These are phyloP conservation scores for Callopanchax toddi DNA, from an alignment of 2,113 vertebrate species.

Conservation along the genomic window DNA sequence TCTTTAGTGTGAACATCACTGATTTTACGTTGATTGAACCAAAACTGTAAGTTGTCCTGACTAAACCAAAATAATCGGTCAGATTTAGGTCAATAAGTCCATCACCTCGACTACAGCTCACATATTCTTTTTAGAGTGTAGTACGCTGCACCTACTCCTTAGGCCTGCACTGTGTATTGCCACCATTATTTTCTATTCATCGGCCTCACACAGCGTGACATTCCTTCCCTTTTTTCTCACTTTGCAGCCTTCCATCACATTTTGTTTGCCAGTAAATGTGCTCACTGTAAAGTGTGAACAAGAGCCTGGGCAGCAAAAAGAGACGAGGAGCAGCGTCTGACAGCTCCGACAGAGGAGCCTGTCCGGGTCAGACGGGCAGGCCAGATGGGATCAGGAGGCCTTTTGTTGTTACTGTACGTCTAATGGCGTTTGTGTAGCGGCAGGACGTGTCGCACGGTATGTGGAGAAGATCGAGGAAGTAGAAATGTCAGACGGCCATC, in stretches of 20 bases:
- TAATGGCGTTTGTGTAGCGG: conserved; percentile 47
- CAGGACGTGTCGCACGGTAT: conserved; percentile 8
- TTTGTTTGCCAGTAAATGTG: conserved; percentile 49
- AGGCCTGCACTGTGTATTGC: too few species aligned
- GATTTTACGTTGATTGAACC: too few species aligned
- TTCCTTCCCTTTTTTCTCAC: conserved; percentile 26
- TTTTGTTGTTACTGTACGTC: conserved; percentile 37
- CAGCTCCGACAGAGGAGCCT: conserved; percentile 42
- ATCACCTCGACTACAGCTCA: too few species aligned
- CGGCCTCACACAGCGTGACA: neutral
- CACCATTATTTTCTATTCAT: too few species aligned
- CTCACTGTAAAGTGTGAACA: conserved; percentile 58
- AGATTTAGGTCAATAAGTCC: too few species aligned
- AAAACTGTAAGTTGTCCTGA: too few species aligned
- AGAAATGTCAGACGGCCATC: conserved; percentile 5
- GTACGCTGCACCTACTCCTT: too few species aligned
- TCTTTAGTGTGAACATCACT: too few species aligned
- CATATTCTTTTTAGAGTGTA: too few species aligned
- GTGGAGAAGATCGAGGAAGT: conserved; percentile 5
- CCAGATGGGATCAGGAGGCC: conserved; percentile 36
- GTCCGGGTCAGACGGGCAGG: conserved; percentile 16
- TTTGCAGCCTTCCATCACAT: conserved; percentile 56
- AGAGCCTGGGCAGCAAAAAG: conserved; percentile 49
- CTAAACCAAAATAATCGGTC: too few species aligned
- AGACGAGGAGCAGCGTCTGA: conserved; percentile 32